phyloP scores from a whole-genome alignment of 2,888 invertebrate species.

The Parapristionchus giblindavisi region DNA sequence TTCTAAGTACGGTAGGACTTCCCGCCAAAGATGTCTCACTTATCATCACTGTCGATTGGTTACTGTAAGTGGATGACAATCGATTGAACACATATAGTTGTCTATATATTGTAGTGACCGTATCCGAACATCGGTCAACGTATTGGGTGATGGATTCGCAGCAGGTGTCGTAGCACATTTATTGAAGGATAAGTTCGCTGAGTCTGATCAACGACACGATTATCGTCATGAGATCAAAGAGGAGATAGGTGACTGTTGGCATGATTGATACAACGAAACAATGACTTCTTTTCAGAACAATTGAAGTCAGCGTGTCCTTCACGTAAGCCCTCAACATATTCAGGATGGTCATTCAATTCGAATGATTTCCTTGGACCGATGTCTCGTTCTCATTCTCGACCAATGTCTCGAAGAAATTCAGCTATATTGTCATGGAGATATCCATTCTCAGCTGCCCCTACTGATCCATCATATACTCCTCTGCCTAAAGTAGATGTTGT shows the following conservation, averaged over 20 bases:
- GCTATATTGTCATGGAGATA: conserved; percentile 32
- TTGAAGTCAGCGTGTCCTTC: conserved; percentile 53
- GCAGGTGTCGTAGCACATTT: conserved; percentile 62
- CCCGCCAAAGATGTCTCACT: conserved; percentile 78
- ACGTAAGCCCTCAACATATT: conserved; percentile 28
- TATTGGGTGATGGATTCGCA: conserved; percentile 67
- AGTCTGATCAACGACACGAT: conserved; percentile 58
- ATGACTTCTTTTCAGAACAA: conserved; percentile 44
- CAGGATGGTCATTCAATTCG: conserved; percentile 36
- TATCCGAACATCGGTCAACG: conserved; percentile 65
- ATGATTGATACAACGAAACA: background rate
- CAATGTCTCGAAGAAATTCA: conserved; percentile 20
- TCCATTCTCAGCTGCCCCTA: conserved; percentile 35
- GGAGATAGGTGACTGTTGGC: conserved; percentile 54
- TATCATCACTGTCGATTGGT: conserved; percentile 79
- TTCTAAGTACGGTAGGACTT: conserved; percentile 77
- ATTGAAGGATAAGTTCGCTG: conserved; percentile 50
- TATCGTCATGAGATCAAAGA: conserved; percentile 62
- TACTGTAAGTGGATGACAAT: conserved; percentile 74
- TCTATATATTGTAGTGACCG: conserved; percentile 56
- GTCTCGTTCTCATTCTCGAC: conserved; percentile 11
- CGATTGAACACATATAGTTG: background rate
- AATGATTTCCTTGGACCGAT: conserved; percentile 35
- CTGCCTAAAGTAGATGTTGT: conserved; percentile 53
- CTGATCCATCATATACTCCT: conserved; percentile 49